These are phyloP conservation scores for Liodrosophila aerea DNA, from an alignment of 2,888 invertebrate genomes.

Conservation along the genomic window DNA sequence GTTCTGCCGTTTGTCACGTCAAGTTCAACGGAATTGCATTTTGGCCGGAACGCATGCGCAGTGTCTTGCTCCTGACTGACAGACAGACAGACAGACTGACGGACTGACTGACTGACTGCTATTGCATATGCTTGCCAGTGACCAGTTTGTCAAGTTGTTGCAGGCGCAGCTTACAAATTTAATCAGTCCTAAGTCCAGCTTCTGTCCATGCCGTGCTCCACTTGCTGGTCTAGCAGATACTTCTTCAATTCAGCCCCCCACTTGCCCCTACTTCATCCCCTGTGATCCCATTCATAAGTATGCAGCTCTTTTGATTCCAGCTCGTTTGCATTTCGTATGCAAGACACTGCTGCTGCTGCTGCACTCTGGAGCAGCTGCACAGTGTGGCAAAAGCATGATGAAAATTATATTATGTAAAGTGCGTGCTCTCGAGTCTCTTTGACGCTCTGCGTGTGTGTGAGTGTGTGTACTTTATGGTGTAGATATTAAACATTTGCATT, in stretches of 20 bases:
- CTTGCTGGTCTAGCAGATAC: slow-evolving; percentile 45
- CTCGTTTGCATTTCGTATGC: slow-evolving; percentile 68
- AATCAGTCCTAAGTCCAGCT: slow-evolving; percentile 67
- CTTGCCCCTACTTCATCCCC: not conserved
- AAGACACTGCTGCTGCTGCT: slow-evolving; percentile 51
- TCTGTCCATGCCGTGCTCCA: slow-evolving; percentile 35
- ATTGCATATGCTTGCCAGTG: slow-evolving; percentile 15
- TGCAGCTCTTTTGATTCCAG: slow-evolving; percentile 66
- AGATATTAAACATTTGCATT: slow-evolving; percentile 59
- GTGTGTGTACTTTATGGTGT: no score
- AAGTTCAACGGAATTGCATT: slow-evolving; percentile 72
- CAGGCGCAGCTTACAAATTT: slow-evolving; percentile 73
- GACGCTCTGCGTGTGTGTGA: slow-evolving; percentile 7
- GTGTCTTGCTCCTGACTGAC: no score
- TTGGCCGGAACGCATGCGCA: slow-evolving; percentile 66
- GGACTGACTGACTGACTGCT: slow-evolving; percentile 6
- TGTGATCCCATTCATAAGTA: slow-evolving; percentile 67
- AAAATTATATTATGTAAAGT: slow-evolving; percentile 53
- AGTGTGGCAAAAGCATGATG: slow-evolving; percentile 41
- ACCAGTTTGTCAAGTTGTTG: slow-evolving; percentile 73
- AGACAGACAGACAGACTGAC: no score
- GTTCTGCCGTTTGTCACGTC: slow-evolving; percentile 72
- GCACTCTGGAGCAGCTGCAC: slow-evolving; percentile 66
- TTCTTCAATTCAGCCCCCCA: slow-evolving; percentile 8
- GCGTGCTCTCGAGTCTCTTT: slow-evolving; percentile 7